phyloP scores from a whole-genome alignment of 2,888 invertebrate genomes.

The Timema cristinae region DNA sequence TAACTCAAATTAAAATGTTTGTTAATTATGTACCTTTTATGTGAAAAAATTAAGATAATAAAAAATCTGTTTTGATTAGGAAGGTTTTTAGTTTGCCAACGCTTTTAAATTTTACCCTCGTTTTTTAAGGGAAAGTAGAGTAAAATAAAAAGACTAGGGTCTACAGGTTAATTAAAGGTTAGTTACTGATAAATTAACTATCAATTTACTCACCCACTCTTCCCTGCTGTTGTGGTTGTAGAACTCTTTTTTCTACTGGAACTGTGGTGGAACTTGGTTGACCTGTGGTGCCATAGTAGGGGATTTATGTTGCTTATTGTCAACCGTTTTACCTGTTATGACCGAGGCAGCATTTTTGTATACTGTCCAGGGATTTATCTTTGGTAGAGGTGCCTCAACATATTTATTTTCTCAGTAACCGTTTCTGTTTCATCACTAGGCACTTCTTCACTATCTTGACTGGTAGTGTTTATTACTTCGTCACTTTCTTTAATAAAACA shows the following conservation, averaged over 20 bases:
- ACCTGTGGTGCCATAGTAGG: conserved; percentile 28
- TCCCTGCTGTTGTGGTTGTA: conserved; percentile 63
- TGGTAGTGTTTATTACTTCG: conserved; percentile 46
- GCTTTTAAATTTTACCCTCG: too few species aligned
- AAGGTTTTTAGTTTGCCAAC: too few species aligned
- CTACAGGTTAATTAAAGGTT: too few species aligned
- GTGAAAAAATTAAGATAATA: too few species aligned
- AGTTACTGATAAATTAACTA: too few species aligned
- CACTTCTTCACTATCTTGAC: conserved; percentile 46
- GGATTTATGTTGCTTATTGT: conserved; percentile 10
- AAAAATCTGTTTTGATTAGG: too few species aligned
- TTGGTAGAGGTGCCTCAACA: conserved; percentile 86
- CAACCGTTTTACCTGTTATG: conserved; percentile 35
- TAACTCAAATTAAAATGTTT: too few species aligned
- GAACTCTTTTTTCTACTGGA: conserved; percentile 59
- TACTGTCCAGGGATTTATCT: conserved; percentile 79
- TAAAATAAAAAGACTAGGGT: too few species aligned
- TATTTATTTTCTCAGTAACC: conserved; percentile 53
- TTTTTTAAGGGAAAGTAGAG: too few species aligned
- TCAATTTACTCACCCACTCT: conserved; percentile 42
- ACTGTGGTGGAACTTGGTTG: conserved; percentile 50
- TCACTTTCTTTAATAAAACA: conserved; percentile 37
- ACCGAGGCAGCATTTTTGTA: conserved; percentile 42
- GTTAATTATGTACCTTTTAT: too few species aligned
- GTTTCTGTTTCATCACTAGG: conserved; percentile 27